Conservation (phyloP, 2,113 vertebrate species). For the Notechis scutatus region DNA sequence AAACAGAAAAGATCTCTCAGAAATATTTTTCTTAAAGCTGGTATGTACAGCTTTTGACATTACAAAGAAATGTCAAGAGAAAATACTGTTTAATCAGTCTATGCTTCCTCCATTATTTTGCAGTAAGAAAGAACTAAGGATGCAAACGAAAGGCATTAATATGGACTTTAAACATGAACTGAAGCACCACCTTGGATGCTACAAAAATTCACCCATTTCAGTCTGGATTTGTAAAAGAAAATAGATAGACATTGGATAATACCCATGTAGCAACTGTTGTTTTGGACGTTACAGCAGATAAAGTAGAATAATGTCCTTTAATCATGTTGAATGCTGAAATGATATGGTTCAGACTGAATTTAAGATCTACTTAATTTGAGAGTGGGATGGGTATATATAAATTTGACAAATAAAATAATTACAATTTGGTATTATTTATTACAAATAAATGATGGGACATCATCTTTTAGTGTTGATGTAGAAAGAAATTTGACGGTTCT, state of each 20-base stretch:
- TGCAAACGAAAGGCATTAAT: not conserved
- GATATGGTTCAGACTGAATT: not conserved
- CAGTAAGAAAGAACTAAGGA: not conserved
- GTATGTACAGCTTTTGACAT: not conserved
- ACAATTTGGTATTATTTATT: not conserved
- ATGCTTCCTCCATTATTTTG: not conserved
- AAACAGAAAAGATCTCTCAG: not conserved
- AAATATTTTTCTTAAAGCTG: not conserved
- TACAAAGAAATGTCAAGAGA: not conserved
- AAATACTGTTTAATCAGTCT: not conserved
- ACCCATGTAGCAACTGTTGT: not conserved
- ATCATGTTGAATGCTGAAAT: not conserved
- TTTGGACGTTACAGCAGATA: not conserved
- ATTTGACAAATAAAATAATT: not conserved
- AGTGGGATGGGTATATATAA: not conserved
- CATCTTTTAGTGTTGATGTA: not conserved
- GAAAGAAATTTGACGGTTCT: not conserved
- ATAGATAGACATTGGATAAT: not conserved
- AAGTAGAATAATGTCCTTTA: not conserved
- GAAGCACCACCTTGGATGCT: not conserved
- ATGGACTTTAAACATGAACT: not conserved
- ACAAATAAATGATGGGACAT: not conserved
- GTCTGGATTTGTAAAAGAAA: not conserved
- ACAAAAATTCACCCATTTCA: not conserved
- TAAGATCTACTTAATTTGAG: not conserved